A percentile compares a stretch with the other conserved stretches of the same genome.
Conservation (phyloP, 1,140 invertebrate genomes). For the Leptinotarsa texana region DNA sequence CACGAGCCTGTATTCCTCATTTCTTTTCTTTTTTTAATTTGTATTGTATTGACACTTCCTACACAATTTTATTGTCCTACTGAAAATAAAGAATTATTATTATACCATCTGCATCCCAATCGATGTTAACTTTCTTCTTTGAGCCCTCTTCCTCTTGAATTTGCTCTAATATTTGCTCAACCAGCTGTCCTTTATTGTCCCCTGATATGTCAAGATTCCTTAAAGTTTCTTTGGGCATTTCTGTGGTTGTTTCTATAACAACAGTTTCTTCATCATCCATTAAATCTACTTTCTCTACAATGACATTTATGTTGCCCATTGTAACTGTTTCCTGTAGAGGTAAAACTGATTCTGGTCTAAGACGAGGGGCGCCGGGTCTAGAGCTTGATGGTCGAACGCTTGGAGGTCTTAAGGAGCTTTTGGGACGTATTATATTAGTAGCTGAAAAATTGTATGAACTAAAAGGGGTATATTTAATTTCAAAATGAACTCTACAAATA, state of each 20-base stretch:
- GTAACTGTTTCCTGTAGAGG: slow-evolving; percentile 57
- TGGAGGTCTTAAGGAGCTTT: slow-evolving; percentile 64
- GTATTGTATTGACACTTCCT: too few relatives aligned
- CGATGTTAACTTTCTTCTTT: slow-evolving; percentile 56
- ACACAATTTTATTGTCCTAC: too few relatives aligned
- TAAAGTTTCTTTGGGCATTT: slow-evolving; percentile 29
- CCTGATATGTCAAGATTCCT: slow-evolving; percentile 36
- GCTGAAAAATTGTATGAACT: background rate
- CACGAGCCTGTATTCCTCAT: too few relatives aligned
- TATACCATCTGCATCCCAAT: slow-evolving; percentile 48
- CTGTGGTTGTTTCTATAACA: slow-evolving; percentile 51
- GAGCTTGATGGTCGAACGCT: slow-evolving; percentile 75
- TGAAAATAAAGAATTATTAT: too few relatives aligned
- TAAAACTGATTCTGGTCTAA: slow-evolving; percentile 61
- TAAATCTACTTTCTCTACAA: slow-evolving; percentile 67
- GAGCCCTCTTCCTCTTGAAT: slow-evolving; percentile 67
- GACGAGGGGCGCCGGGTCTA: slow-evolving; percentile 74
- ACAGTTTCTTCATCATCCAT: slow-evolving; percentile 60
- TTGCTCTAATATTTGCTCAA: slow-evolving; percentile 76
- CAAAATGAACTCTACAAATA: too few relatives aligned
- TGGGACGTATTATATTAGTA: slow-evolving; percentile 50
- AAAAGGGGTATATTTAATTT: too few relatives aligned
- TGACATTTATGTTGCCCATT: slow-evolving; percentile 69
- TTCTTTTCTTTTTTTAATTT: too few relatives aligned
- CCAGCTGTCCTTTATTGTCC: slow-evolving; percentile 70